phyloP scores from a whole-genome alignment of 2,797 vertebrate species.

The Garrulus glandarius region DNA sequence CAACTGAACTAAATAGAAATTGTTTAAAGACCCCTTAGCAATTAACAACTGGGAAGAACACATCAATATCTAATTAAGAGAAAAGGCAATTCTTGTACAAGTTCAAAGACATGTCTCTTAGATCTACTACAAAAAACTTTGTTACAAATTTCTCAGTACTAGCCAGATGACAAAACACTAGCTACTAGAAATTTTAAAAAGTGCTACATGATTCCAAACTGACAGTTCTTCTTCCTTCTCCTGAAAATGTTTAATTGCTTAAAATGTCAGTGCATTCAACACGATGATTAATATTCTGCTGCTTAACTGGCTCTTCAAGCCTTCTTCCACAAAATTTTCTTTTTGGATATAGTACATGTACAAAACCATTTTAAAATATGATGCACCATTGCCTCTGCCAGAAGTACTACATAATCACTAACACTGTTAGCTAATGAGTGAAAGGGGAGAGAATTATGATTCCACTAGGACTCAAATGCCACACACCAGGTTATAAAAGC shows the following conservation, averaged over 20 bases:
- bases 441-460: neutral
- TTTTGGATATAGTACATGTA: neutral
- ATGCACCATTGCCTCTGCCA: neutral
- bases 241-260: neutral
- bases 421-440: neutral
- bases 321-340: neutral
- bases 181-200: neutral
- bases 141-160: neutral
- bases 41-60: slow-evolving; percentile 40
- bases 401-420: neutral
- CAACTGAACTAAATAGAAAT: slow-evolving; percentile 5
- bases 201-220: neutral
- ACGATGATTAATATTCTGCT: neutral
- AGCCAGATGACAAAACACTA: neutral
- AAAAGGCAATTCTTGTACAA: neutral
- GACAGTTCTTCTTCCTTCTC: neutral
- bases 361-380: neutral
- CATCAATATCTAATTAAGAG: slow-evolving; percentile 35
- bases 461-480: neutral
- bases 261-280: neutral
- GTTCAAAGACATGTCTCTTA: neutral
- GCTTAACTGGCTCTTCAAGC: neutral
- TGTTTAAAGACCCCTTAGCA: neutral
- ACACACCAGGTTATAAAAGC: neutral
- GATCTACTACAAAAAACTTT: neutral